phyloP scores from a whole-genome alignment of 2,797 vertebrate genomes.

The Balearica regulorum region DNA sequence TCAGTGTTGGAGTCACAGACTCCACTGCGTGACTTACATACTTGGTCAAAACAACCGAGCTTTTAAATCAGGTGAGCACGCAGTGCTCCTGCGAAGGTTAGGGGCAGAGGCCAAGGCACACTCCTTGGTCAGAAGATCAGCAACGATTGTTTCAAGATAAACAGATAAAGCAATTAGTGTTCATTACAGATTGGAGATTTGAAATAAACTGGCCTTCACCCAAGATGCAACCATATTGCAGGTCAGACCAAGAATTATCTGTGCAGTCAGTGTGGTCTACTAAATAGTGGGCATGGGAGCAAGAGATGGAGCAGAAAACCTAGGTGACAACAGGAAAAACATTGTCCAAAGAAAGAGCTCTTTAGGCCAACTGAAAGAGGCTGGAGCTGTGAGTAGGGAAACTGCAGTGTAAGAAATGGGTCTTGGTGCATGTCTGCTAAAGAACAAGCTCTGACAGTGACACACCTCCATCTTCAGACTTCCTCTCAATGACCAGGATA shows the following conservation, averaged over 20 bases:
- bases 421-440: not conserved
- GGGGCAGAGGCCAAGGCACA: not conserved
- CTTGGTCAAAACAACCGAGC: not conserved
- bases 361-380: not conserved
- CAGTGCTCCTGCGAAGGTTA: not conserved
- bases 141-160: not conserved
- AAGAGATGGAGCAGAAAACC: not conserved
- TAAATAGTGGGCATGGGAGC: not conserved
- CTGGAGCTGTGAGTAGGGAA: not conserved
- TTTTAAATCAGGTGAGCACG: not conserved
- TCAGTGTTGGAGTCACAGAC: not conserved
- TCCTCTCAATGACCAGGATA: not conserved
- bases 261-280: not conserved
- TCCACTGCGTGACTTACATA: not conserved
- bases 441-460: not conserved
- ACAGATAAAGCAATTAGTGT: not conserved
- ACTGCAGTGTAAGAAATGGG: not conserved
- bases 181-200: not conserved
- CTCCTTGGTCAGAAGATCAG: not conserved
- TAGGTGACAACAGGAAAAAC: not conserved
- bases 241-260: not conserved
- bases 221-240: not conserved
- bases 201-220: not conserved
- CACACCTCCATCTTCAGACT: not conserved
- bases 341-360: not conserved